These are phyloP conservation scores for Pogonocherus hispidulus DNA, from an alignment of 2,888 invertebrate species.

Conservation along the genomic window DNA sequence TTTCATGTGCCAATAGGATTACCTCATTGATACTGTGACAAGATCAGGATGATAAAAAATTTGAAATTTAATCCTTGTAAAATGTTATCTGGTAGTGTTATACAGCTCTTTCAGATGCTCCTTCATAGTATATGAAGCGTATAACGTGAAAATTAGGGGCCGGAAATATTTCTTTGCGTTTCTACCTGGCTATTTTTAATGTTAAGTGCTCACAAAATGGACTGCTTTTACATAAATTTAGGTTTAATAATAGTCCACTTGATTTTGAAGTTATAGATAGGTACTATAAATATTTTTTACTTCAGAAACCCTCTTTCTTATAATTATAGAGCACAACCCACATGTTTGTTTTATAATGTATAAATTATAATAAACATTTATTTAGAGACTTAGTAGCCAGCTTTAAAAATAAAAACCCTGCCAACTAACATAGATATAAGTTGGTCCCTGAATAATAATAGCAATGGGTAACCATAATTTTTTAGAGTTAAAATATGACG, in stretches of 20 bases:
- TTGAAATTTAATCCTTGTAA: conserved; percentile 27
- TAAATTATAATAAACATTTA: no score
- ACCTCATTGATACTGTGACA: conserved; percentile 29
- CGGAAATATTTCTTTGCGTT: conserved; percentile 39
- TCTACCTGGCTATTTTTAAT: conserved; percentile 30
- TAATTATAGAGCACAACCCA: no score
- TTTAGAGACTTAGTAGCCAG: no score
- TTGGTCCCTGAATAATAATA: no score
- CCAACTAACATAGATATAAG: no score
- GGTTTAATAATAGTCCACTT: conserved; percentile 14
- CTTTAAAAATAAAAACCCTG: no score
- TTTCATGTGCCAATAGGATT: conserved; percentile 29
- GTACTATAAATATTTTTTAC: neutral
- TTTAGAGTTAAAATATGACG: no score
- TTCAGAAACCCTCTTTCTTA: no score
- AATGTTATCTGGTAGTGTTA: conserved; percentile 20
- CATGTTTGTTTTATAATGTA: no score
- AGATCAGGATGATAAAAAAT: conserved; percentile 29
- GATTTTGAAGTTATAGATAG: conserved; percentile 7
- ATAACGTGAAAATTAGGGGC: conserved; percentile 57
- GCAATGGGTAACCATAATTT: no score
- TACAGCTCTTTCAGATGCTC: conserved; percentile 36
- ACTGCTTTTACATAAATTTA: conserved; percentile 18
- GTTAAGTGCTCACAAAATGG: conserved; percentile 24
- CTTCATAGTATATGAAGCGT: conserved; percentile 58